These are phyloP conservation scores for Silurus glanis DNA, from an alignment of 2,113 vertebrate species.

Conservation along the genomic window DNA sequence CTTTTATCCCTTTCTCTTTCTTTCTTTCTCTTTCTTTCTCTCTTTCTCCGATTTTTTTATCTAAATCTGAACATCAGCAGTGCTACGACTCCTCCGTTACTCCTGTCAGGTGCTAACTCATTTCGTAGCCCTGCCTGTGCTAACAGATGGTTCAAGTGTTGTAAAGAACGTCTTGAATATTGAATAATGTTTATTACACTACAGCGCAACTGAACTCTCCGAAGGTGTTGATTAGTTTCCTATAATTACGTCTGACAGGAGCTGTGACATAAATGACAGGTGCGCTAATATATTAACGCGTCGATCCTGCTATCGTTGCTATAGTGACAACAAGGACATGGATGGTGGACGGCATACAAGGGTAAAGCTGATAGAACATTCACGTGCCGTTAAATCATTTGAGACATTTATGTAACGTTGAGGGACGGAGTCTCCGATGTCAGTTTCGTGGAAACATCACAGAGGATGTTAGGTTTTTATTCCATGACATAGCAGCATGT, in stretches of 20 bases:
- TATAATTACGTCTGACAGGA: neutral
- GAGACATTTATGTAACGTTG: neutral
- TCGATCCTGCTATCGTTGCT: neutral
- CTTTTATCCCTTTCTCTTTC: neutral
- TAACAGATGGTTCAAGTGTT: neutral
- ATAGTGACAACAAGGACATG: neutral
- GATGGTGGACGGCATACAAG: too few species aligned
- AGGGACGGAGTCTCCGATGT: neutral
- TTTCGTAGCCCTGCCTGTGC: neutral
- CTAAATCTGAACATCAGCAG: neutral
- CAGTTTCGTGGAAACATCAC: neutral
- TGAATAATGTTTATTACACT: neutral
- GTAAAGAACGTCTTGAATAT: neutral
- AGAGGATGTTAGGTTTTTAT: neutral
- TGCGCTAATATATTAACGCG: neutral
- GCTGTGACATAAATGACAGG: neutral
- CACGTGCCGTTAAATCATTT: too few species aligned
- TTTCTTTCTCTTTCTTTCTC: too few species aligned
- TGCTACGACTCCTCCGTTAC: neutral
- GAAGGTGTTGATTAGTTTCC: neutral
- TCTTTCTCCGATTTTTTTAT: neutral
- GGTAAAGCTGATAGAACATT: too few species aligned
- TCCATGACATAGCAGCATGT: neutral
- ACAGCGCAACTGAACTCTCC: neutral
- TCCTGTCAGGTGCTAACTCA: neutral